phyloP scores from a whole-genome alignment of 1,140 invertebrate species.

The Drosophila jambulina region DNA sequence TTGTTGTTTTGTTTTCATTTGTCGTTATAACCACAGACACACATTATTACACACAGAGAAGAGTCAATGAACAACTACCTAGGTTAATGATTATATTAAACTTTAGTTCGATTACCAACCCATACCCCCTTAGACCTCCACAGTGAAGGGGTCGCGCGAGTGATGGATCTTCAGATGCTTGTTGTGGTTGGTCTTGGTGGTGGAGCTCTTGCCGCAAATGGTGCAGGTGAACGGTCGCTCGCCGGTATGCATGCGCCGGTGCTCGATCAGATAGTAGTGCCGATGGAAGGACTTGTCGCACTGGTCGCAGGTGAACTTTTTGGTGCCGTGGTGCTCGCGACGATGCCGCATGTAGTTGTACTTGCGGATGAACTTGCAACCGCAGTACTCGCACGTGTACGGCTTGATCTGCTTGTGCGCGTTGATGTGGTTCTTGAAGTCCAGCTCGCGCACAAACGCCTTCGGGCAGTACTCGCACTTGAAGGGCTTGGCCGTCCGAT shows the following conservation, averaged over 20 bases:
- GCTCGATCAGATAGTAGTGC: conserved; percentile 94
- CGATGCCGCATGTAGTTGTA: conserved; percentile 96
- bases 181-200: conserved; percentile 95
- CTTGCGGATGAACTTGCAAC: conserved; percentile 96
- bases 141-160: conserved; percentile 92
- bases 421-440: conserved; percentile 93
- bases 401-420: conserved; percentile 92
- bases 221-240: conserved; percentile 93
- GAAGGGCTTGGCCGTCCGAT: conserved; percentile 92
- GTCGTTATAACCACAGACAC: conserved; percentile 70
- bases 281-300: conserved; percentile 95
- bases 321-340: conserved; percentile 94
- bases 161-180: conserved; percentile 95
- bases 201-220: conserved; percentile 94
- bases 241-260: conserved; percentile 93
- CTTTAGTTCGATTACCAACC: conserved; percentile 55
- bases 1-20: conserved; percentile 63
- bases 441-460: conserved; percentile 92
- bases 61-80: conserved; percentile 76
- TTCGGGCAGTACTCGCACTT: conserved; percentile 94
- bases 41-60: conserved; percentile 76
- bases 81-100: conserved; percentile 74
- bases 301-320: conserved; percentile 94
- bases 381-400: conserved; percentile 97
- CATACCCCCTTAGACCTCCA: conserved; percentile 88